Base-by-base conservation (phyloP, 2,888 invertebrate genomes). In the Rhodophaea formosa region DNA sequence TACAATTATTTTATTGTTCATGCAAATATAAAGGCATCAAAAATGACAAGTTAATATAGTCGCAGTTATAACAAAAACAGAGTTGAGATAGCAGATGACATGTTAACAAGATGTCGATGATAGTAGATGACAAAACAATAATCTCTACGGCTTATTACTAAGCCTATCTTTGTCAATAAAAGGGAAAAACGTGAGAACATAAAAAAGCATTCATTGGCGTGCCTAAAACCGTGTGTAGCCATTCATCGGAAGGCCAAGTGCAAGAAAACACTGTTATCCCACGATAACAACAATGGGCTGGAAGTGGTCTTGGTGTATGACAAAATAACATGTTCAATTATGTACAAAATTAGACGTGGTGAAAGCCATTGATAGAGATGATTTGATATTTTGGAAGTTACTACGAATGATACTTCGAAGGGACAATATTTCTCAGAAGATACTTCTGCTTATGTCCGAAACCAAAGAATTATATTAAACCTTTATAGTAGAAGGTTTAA, bases 351-450 rank as follows among this genome's bases (percentile, higher is more conserved):
- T 76, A n/a, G 69, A 74, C 67, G 56, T 32, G 57, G 77, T 71
- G 82, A 80, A 82, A 83, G 82, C 29, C 15, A 51, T 39, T 54
- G 29, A 53, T 43, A 15, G 58, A 55, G 60, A 67, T 69, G 72
- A 77, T 74, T 70, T 69, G 69, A 42, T 71, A 73, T 80, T 81
- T 81, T 72, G 74, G 77, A 80, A 58, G 58, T 35, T 35, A 12
- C 32, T 16, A 35, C 7, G 39, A n/a, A 39, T 12, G 39, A 6
- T 12, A 35, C 30, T 30, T 30, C 7, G 3, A 10, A 10, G 32
- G 32, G 23, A 23, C 2, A 23, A 23, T 23, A 23, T 23, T 23
- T n/a, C 2, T 23, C 23, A 23, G 5, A 23, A 23, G 23, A 23
- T 5, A 23, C 5, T 2, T 23, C 5, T 23, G n/a, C 23, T 23